phyloP scores from a whole-genome alignment of 2,113 vertebrate genomes.

The Mionectes macconnelli region DNA sequence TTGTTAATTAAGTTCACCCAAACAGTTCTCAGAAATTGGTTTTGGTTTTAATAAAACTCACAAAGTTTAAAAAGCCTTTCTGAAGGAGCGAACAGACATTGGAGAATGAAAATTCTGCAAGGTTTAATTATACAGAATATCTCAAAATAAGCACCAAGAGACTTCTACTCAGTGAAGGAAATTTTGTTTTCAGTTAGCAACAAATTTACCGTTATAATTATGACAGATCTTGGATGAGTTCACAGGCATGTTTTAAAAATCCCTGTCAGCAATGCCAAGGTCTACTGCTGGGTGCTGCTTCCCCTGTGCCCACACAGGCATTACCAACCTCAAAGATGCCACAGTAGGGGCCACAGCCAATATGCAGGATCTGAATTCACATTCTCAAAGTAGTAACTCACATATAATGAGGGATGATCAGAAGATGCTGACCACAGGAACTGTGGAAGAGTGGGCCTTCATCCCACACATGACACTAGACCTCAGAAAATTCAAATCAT shows the following conservation, averaged over 20 bases:
- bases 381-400: background rate
- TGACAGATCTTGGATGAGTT: constrained; percentile 39
- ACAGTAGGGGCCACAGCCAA: background rate
- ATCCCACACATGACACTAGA: background rate
- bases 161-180: constrained; percentile 42
- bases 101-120: background rate
- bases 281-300: background rate
- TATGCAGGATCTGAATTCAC: background rate
- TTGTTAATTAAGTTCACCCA: constrained; percentile 21
- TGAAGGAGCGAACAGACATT: background rate
- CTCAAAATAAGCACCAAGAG: constrained; percentile 54
- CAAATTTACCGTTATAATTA: constrained; percentile 39
- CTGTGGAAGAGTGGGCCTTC: background rate
- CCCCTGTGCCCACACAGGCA: background rate
- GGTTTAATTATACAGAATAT: constrained; percentile 35
- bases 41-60: background rate
- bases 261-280: constrained; percentile 5
- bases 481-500: background rate
- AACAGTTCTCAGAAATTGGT: background rate
- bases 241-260: constrained; percentile 24
- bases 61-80: background rate
- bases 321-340: background rate
- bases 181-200: constrained; percentile 14
- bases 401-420: background rate
- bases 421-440: background rate